A percentile compares a stretch with the other conserved stretches of the same genome.
Conservation (phyloP, 2,113 vertebrate genomes). For the Zosterops japonicus region DNA sequence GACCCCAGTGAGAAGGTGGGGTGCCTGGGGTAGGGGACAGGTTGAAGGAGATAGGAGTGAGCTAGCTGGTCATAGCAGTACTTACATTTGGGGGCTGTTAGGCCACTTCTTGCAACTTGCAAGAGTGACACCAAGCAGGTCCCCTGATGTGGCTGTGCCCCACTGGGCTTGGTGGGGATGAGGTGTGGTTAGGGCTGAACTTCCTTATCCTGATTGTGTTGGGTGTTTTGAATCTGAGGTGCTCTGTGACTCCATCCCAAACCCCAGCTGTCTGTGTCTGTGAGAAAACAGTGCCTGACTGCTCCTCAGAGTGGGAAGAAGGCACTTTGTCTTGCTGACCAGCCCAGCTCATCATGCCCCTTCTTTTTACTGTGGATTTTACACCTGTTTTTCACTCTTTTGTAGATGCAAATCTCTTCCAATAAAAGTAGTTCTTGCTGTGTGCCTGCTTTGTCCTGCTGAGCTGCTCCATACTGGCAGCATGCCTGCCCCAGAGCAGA, state of each 20-base stretch:
- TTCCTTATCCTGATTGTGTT: background rate
- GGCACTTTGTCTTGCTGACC: background rate
- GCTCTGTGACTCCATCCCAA: background rate
- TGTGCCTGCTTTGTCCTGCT: background rate
- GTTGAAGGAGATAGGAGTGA: background rate
- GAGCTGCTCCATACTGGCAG: background rate
- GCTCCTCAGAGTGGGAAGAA: background rate
- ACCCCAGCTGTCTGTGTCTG: background rate
- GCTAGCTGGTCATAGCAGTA: background rate
- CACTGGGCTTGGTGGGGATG: fast-evolving
- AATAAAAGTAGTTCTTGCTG: constrained; percentile 67
- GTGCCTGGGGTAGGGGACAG: background rate
- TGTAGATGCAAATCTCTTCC: constrained; percentile 70
- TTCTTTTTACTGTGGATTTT: constrained; percentile 68
- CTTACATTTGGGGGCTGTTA: background rate
- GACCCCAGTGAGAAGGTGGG: background rate
- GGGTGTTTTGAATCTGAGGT: background rate
- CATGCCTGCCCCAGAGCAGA: fast-evolving
- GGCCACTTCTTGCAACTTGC: background rate
- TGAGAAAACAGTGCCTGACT: background rate
- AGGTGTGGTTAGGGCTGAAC: background rate
- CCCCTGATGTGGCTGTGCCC: fast-evolving
- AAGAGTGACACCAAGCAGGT: background rate
- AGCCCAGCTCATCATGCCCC: background rate
- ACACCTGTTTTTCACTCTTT: constrained; percentile 74